phyloP scores from a whole-genome alignment of 2,113 vertebrate species.

The Pipra filicauda region DNA sequence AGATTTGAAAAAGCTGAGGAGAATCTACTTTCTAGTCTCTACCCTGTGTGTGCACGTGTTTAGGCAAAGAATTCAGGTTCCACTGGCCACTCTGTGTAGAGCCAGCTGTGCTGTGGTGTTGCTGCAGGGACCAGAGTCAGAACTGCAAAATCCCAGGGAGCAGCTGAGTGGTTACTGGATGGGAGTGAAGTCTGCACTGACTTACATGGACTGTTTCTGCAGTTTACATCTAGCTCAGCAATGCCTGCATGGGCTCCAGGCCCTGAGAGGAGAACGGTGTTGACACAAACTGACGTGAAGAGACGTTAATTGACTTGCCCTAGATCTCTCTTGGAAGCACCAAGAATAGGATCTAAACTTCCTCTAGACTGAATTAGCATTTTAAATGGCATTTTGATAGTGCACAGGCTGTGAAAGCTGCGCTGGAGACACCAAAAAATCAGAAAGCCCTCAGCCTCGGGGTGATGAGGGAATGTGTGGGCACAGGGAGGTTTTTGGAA shows the following conservation, averaged over 20 bases:
- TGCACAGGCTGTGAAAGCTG: not conserved
- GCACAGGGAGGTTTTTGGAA: not conserved
- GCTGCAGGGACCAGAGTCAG: not conserved
- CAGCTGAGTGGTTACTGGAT: not conserved
- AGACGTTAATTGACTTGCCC: constrained; percentile 46
- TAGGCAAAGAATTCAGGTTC: not conserved
- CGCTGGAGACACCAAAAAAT: not conserved
- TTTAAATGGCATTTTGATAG: not conserved
- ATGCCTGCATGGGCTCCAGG: not conserved
- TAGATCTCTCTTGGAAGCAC: constrained; percentile 25
- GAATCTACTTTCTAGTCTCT: not conserved
- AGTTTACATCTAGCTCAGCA: constrained; percentile 10
- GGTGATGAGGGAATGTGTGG: not conserved
- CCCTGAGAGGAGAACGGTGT: constrained; percentile 1
- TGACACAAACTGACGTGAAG: not conserved
- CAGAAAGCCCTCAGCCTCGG: not conserved
- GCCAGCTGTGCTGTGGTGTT: not conserved
- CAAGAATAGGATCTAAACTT: constrained; percentile 27
- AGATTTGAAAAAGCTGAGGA: not conserved
- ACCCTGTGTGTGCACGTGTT: not conserved
- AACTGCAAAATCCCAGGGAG: not conserved
- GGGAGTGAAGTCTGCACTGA: not conserved
- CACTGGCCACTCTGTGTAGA: fast-evolving
- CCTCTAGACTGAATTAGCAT: not conserved
- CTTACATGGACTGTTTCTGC: not conserved